Evolutionary conservation across 1,140 invertebrate genomes (phyloP).

Genomic region (Oncopodura yosiiana): DNA sequence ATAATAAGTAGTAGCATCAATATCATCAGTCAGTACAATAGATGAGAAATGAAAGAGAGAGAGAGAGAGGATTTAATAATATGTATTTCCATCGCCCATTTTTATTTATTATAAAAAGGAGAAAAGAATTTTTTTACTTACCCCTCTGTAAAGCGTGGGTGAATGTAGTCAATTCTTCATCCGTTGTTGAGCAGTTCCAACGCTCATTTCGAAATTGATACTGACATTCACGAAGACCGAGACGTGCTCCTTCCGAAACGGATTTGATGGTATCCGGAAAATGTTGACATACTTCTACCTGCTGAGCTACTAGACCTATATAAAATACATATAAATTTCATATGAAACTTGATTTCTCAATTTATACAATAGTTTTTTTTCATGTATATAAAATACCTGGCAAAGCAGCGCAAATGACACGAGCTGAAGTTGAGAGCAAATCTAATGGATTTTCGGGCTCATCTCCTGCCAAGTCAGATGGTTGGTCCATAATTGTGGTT

Average conservation of each 20-base stretch:
- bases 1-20: too few species aligned
- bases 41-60: too few species aligned
- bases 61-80: too few species aligned
- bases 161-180: conserved; percentile 42
- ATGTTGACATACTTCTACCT: conserved; percentile 44
- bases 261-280: conserved; percentile 46
- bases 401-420: conserved; percentile 37
- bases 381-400: too few species aligned
- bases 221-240: conserved; percentile 50
- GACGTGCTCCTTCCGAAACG: conserved; percentile 45
- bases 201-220: conserved; percentile 49
- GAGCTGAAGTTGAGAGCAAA: conserved; percentile 34
- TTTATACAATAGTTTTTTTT: conserved; percentile 33
- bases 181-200: conserved; percentile 49
- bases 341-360: conserved; percentile 34
- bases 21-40: too few species aligned
- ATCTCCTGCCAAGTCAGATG: conserved; percentile 33
- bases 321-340: too few species aligned
- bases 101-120: too few species aligned
- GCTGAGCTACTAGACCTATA: conserved; percentile 43
- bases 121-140: too few species aligned
- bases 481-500: conserved; percentile 38
- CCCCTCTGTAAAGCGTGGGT: conserved; percentile 43
- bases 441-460: conserved; percentile 33
- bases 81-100: too few species aligned